Conservation (phyloP, 2,888 invertebrate species). For the Acrocyrtus sp. region DNA sequence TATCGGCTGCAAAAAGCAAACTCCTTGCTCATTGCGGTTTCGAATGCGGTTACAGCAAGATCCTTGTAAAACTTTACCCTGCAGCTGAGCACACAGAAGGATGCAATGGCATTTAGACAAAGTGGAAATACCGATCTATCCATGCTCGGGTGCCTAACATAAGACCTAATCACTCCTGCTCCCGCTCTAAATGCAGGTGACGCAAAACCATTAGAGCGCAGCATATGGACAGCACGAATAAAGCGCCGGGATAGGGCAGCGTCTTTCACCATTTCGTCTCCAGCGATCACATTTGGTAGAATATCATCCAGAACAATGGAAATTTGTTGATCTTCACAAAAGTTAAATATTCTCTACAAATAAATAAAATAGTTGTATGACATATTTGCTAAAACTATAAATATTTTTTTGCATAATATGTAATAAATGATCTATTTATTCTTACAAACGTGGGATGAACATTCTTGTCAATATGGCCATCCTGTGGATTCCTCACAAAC, state of each 20-base stretch:
- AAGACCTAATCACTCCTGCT: conserved; percentile 31
- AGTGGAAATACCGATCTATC: not conserved
- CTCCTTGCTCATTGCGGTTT: conserved; percentile 12
- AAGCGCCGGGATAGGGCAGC: conserved; percentile 25
- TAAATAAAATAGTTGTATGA: no score
- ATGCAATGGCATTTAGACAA: conserved; percentile 6
- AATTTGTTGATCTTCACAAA: conserved; percentile 10
- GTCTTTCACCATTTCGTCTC: conserved; percentile 1
- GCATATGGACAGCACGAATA: not conserved
- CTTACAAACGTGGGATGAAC: conserved; percentile 43
- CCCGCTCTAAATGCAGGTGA: conserved; percentile 22
- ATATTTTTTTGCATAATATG: conserved; percentile 1
- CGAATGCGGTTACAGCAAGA: conserved; percentile 17
- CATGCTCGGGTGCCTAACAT: not conserved
- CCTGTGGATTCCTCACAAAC: conserved; percentile 1
- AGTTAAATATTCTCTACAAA: conserved; percentile 44
- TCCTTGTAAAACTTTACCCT: not conserved
- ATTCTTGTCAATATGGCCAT: conserved; percentile 13
- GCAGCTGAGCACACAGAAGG: conserved; percentile 17
- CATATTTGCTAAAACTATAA: conserved; percentile 11
- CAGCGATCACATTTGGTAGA: conserved; percentile 20
- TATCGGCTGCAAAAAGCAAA: conserved; percentile 21
- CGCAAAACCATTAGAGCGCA: conserved; percentile 1
- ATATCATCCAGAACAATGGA: conserved; percentile 20
- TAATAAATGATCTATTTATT: not conserved